phyloP scores from a whole-genome alignment of 2,888 invertebrate genomes.

The Axea sp. region DNA sequence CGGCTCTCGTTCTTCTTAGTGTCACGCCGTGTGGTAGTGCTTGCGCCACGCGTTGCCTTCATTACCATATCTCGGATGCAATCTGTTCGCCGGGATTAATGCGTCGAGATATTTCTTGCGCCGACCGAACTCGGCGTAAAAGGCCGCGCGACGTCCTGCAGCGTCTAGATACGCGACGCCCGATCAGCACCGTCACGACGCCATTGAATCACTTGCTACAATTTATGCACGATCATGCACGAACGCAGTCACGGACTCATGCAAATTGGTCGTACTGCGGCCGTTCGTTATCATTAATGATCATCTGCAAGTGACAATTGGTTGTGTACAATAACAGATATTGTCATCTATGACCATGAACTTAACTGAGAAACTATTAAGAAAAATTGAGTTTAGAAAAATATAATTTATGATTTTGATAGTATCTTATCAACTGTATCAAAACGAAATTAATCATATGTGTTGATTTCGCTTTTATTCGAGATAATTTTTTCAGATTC shows the following conservation, averaged over 20 bases:
- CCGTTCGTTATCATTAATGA: slow-evolving; percentile 33
- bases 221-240: slow-evolving; percentile 50
- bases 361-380: too few relatives aligned
- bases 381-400: too few relatives aligned
- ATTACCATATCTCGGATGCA: slow-evolving; percentile 78
- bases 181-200: slow-evolving; percentile 53
- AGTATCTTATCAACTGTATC: too few relatives aligned
- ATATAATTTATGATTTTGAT: too few relatives aligned
- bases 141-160: slow-evolving; percentile 54
- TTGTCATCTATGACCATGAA: slow-evolving; percentile 28
- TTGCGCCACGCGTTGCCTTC: slow-evolving; percentile 77
- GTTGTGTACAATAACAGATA: slow-evolving; percentile 14
- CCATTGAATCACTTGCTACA: slow-evolving; percentile 29
- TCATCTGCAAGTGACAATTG: slow-evolving; percentile 31
- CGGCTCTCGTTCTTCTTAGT: slow-evolving; percentile 75
- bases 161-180: slow-evolving; percentile 55
- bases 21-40: slow-evolving; percentile 73
- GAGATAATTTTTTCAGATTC: too few relatives aligned
- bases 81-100: slow-evolving; percentile 77
- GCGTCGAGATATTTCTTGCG: slow-evolving; percentile 74
- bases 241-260: slow-evolving; percentile 15
- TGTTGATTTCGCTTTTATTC: too few relatives aligned
- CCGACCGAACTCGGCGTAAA: slow-evolving; percentile 61
- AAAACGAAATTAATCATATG: too few relatives aligned
- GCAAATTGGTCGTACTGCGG: slow-evolving; percentile 29